Conservation (phyloP, 2,888 invertebrate species). For the Sphaerophoria rueppellii region DNA sequence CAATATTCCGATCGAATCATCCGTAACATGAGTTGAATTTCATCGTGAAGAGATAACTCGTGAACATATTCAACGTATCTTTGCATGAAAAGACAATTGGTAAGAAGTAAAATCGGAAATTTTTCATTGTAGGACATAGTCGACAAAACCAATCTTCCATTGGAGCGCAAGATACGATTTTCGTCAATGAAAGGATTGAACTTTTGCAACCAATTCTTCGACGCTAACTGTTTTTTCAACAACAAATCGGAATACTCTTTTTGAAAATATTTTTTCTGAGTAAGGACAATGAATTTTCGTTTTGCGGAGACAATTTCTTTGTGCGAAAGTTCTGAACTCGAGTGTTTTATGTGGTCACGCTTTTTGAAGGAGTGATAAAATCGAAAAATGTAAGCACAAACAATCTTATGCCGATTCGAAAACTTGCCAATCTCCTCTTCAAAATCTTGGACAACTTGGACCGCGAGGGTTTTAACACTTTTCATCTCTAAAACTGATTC, state of each 20-base stretch:
- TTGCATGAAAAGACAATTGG: background rate
- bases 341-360: background rate
- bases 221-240: background rate
- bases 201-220: background rate
- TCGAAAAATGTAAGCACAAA: background rate
- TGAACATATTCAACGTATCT: background rate
- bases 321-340: background rate
- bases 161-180: background rate
- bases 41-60: background rate
- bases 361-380: constrained; percentile 5
- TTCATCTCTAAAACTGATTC: background rate
- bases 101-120: constrained; percentile 10
- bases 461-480: background rate
- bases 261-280: constrained; percentile 2
- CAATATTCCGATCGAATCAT: constrained; percentile 2
- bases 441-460: constrained; percentile 1
- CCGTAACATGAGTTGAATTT: constrained; percentile 3
- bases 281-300: background rate
- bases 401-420: background rate
- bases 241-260: background rate
- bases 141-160: constrained; percentile 17
- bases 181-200: constrained; percentile 13
- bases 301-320: background rate
- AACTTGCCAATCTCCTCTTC: background rate
- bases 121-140: constrained; percentile 18